phyloP scores from a whole-genome alignment of 2,888 invertebrate species.

The Lasioglossum leucozonium region DNA sequence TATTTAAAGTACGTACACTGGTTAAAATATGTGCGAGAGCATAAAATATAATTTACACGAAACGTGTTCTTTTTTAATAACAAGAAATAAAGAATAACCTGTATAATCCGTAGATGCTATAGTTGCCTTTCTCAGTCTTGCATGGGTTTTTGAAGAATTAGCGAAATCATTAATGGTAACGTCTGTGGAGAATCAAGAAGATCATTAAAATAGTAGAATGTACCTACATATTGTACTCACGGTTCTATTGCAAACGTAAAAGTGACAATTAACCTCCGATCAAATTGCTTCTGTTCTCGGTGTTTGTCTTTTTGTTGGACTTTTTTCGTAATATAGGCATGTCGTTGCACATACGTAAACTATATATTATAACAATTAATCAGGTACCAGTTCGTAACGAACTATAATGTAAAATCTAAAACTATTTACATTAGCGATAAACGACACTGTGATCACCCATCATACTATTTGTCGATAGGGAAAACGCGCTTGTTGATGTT shows the following conservation, averaged over 20 bases:
- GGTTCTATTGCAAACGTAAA: neutral
- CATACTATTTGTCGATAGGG: constrained; percentile 18
- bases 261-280: constrained; percentile 60
- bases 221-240: neutral
- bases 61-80: neutral
- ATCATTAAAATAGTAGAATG: neutral
- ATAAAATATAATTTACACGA: neutral
- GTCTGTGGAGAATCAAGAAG: constrained; percentile 84
- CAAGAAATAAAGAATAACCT: constrained; percentile 50
- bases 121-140: constrained; percentile 80
- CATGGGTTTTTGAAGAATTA: constrained; percentile 85
- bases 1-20: neutral
- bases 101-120: constrained; percentile 45
- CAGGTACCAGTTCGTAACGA: constrained; percentile 47
- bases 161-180: constrained; percentile 89
- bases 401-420: constrained; percentile 48
- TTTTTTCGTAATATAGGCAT: constrained; percentile 60
- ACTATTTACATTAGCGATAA: constrained; percentile 58
- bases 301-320: constrained; percentile 35
- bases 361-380: constrained; percentile 38
- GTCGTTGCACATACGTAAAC: constrained; percentile 29
- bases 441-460: constrained; percentile 20
- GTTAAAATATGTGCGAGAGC: neutral
- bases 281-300: constrained; percentile 33
- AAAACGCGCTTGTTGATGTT: constrained; percentile 1